Evolutionary conservation across 2,888 invertebrate genomes (phyloP), one percentile per base, ranked within the genome.

Genomic region (Phoronis australis): DNA sequence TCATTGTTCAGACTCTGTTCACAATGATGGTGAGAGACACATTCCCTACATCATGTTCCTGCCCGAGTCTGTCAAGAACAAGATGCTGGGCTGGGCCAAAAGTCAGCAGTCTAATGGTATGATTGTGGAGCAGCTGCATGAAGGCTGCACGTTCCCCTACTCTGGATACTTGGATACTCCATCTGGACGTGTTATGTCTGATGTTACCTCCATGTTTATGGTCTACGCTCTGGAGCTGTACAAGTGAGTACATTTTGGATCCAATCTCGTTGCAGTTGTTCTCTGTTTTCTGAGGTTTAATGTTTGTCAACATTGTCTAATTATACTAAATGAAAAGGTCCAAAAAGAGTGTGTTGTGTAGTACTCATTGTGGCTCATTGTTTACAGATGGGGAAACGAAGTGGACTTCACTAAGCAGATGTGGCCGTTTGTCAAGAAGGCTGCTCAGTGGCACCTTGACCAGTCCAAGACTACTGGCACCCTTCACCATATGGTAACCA

Each of bases 11-110:
- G 40, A 39, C 40, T 38, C 38, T 45, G 45, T 45, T n/a, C 45
- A 45, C 15, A 45, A 45, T 45, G 45, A 45, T 39, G 38, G 38
- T 38, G 38, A 45, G 26, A 35, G 45, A 38, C 45, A 45, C 15
- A 22, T 45, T 22, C 45, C 45, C 3, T 45, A 45, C 21, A 45
- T 45, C n/a, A 12, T 26, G 12, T 38, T 38, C 25, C 38, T 38
- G 22, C 45, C 45, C 6, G 45, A 45, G 27, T 24, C 39, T 15
- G 26, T 23, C 24, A 45, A 45, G 20, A 20, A 22, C 4, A 45
- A 45, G 38, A 45, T 45, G 39, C 26, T 23, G 18, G 23, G 21
- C 21, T 45, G 45, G 45, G 45, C 45, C 2, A 45, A 45, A 37
- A 39, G 22, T 43, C 45, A 45, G 15, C 37, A 45, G 23, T 2